Conservation (phyloP, 2,888 invertebrate species). For the Pollenia labialis region DNA sequence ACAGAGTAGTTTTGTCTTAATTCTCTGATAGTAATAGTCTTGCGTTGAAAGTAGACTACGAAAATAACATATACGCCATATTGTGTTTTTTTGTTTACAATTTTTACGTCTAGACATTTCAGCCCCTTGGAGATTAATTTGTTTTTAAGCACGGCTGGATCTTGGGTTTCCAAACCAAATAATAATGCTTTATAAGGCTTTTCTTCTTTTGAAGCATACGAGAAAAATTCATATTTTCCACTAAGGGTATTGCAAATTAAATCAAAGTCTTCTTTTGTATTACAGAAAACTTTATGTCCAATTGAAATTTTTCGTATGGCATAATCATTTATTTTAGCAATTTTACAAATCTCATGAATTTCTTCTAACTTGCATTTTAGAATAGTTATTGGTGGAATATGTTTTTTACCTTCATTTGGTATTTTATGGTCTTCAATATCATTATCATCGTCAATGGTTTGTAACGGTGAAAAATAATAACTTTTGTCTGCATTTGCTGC, state of each 20-base stretch:
- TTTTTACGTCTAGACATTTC: constrained; percentile 4
- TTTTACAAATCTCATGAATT: constrained; percentile 15
- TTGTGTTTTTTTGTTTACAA: not conserved
- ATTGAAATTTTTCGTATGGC: constrained; percentile 26
- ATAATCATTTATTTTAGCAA: constrained; percentile 6
- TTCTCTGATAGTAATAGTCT: not conserved
- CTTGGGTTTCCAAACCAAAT: constrained; percentile 3
- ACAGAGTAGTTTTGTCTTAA: not conserved
- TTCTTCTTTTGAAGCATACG: constrained; percentile 4
- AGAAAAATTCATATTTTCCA: constrained; percentile 11
- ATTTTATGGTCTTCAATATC: constrained; percentile 13
- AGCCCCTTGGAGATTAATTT: not conserved
- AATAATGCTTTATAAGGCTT: constrained; percentile 11
- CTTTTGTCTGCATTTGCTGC: constrained; percentile 20
- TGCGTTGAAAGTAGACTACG: not conserved
- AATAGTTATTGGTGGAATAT: constrained; percentile 17
- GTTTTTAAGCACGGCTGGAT: constrained; percentile 2
- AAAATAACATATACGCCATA: not conserved
- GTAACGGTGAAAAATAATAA: constrained; percentile 15
- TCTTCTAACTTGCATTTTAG: constrained; percentile 1
- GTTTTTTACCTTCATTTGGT: not conserved
- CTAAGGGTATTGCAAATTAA: not conserved
- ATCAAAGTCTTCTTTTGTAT: constrained; percentile 11
- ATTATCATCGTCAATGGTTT: constrained; percentile 21
- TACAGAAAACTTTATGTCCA: constrained; percentile 32